Conservation (phyloP, 2,888 invertebrate species). For the Drosophila quinaria region DNA sequence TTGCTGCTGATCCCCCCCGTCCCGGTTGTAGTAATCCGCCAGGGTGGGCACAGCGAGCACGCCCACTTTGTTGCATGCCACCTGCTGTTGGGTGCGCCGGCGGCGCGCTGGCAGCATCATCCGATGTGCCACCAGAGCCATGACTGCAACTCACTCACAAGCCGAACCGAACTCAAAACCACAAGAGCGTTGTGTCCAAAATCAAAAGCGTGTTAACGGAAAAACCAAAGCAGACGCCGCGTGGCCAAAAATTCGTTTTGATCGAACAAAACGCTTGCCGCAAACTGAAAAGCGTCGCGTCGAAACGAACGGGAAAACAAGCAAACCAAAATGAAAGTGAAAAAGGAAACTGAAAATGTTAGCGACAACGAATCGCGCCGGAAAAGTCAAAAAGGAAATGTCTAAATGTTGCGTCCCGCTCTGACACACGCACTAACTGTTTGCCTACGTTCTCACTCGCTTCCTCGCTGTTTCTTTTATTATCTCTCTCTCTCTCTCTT, state of each 20-base stretch:
- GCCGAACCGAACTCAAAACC: neutral
- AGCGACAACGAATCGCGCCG: slow-evolving; percentile 65
- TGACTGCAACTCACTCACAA: slow-evolving; percentile 35
- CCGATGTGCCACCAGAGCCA: slow-evolving; percentile 82
- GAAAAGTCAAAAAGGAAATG: slow-evolving; percentile 69
- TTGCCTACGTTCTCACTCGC: neutral
- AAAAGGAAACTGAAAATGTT: slow-evolving; percentile 20
- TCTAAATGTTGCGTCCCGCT: slow-evolving; percentile 41
- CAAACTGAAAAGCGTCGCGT: slow-evolving; percentile 55
- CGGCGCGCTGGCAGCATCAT: slow-evolving; percentile 78
- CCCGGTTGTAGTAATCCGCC: slow-evolving; percentile 62
- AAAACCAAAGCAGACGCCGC: slow-evolving; percentile 44
- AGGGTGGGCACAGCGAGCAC: slow-evolving; percentile 75
- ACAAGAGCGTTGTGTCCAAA: neutral
- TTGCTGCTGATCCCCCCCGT: slow-evolving; percentile 27
- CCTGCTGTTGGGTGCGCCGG: slow-evolving; percentile 65
- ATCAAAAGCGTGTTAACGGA: neutral
- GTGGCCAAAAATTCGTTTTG: slow-evolving; percentile 50
- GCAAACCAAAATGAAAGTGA: slow-evolving; percentile 38
- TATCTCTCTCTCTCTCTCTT: slow-evolving; percentile 1
- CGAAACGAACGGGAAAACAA: slow-evolving; percentile 11
- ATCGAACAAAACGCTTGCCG: slow-evolving; percentile 74
- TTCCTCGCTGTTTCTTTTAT: neutral
- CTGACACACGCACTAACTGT: slow-evolving; percentile 25
- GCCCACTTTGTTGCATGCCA: slow-evolving; percentile 78